These are phyloP conservation scores for Apocrypta bakeri DNA, from an alignment of 1,140 invertebrate genomes.

Conservation along the genomic window DNA sequence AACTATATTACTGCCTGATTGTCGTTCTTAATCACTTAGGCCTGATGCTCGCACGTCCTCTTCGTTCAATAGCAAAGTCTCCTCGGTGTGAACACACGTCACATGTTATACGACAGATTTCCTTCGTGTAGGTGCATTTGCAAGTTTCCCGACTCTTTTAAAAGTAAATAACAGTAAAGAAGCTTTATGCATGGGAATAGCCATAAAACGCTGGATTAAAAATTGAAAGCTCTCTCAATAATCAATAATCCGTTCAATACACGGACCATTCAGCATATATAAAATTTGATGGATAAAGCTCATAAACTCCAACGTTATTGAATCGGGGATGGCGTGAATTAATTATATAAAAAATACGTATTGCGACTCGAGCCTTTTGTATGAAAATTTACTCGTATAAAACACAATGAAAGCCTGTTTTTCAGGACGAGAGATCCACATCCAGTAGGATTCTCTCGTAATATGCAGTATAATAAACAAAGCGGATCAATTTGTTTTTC, in stretches of 20 bases:
- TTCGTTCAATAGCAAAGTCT: too few relatives aligned
- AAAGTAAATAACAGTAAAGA: neutral
- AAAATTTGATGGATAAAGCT: neutral
- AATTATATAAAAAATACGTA: neutral
- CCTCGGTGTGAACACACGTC: too few relatives aligned
- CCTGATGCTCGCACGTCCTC: neutral
- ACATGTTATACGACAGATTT: too few relatives aligned
- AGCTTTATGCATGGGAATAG: neutral
- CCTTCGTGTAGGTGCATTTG: too few relatives aligned
- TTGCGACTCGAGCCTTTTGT: neutral
- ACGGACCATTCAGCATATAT: neutral
- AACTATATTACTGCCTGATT: constrained; percentile 13
- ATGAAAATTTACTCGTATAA: neutral
- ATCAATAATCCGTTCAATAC: neutral
- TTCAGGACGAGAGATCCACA: too few relatives aligned
- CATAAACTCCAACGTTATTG: neutral
- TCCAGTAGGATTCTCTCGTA: too few relatives aligned
- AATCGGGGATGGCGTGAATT: neutral
- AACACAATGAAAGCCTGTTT: neutral
- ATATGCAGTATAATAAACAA: neutral
- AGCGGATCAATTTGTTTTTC: neutral
- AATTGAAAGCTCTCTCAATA: neutral
- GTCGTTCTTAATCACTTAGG: neutral
- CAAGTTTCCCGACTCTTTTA: neutral
- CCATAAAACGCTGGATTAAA: neutral